These are phyloP conservation scores for Lypha dubia DNA, from an alignment of 2,888 invertebrate genomes.

Conservation along the genomic window DNA sequence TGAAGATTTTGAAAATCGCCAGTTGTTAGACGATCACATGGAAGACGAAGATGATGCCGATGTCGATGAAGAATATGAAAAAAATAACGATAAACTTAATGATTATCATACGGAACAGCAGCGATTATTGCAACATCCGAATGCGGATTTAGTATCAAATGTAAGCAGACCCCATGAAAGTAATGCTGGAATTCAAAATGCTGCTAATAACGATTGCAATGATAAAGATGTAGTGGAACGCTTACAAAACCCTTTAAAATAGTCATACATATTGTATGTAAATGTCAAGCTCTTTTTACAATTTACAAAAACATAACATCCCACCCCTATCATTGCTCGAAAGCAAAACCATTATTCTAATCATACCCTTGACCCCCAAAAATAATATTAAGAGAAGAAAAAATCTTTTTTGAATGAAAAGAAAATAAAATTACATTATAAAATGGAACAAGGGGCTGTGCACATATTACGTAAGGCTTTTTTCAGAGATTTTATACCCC, in stretches of 20 bases:
- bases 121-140: conserved; percentile 7
- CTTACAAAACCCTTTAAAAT: conserved; percentile 46
- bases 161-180: conserved; percentile 8
- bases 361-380: conserved; percentile 12
- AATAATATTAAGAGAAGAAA: conserved; percentile 22
- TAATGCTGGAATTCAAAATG: conserved; percentile 42
- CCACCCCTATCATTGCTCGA: conserved; percentile 37
- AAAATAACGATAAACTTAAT: conserved; percentile 31
- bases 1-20: conserved; percentile 59
- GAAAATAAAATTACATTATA: conserved; percentile 34
- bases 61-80: conserved; percentile 37
- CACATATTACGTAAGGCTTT: no score
- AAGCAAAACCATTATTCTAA: conserved; percentile 31
- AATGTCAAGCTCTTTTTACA: conserved; percentile 3
- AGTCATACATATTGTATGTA: conserved; percentile 11
- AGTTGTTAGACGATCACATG: conserved; percentile 65
- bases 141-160: conserved; percentile 25
- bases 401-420: conserved; percentile 36
- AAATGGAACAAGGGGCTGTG: conserved; percentile 21
- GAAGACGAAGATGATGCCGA: conserved; percentile 58
- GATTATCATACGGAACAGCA: conserved; percentile 33
- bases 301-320: conserved; percentile 7
- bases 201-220: conserved; percentile 11
- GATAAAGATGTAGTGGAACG: conserved; percentile 16
- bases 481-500: no score